Base-by-base conservation (phyloP, 2,113 vertebrate species). In the Rallus limicola region DNA sequence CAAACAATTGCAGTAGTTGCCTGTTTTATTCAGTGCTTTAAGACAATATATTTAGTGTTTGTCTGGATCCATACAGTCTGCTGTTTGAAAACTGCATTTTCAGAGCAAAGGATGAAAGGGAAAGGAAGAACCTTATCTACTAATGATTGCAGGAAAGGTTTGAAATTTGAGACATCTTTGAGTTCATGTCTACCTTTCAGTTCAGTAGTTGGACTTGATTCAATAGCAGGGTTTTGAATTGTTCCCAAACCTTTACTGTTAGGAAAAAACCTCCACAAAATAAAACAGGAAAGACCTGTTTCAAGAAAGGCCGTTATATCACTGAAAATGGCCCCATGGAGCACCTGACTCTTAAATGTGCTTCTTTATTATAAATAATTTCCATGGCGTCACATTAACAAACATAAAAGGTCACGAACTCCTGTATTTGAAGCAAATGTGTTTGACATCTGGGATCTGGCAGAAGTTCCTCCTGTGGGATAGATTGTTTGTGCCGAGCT, bases 391-490 rank as follows among this genome's bases (percentile, higher is more conserved):
- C 88, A 97, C 74, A 80, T 97, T 97, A 95, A 95, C 94, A 97
- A 98, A 96, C 87, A 95, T 85, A 77, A 96, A 96, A 97, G 97
- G 97, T 97, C 97, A 96, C 2, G 88, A 97, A 97, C 98, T 95
- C 87, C 77, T 85, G 86, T 96, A 96, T 98, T 96, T 97, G 95
- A 97, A 97, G 96, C 87, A 97, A 98, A 98, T 93, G 91, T 97
- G 90, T 96, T 97, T 97, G 96, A 97, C 97, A 97, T 97, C 97
- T 98, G 97, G 97, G 69, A 71, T 94, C 97, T 98, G 97, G 97
- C 97, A n/a, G 76, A 94, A 87, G 76, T 91, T 97, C 92, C 70
- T 97, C 96, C 94, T 94, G 84, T 96, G 97, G 98, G 96, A 97
- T 77, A 75, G 50, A 89, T 67, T 98, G 97, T 97, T 98, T 98